Evolutionary conservation across 1,140 invertebrate species (phyloP).

Genomic region (Trachymyrmex cornetzi): DNA sequence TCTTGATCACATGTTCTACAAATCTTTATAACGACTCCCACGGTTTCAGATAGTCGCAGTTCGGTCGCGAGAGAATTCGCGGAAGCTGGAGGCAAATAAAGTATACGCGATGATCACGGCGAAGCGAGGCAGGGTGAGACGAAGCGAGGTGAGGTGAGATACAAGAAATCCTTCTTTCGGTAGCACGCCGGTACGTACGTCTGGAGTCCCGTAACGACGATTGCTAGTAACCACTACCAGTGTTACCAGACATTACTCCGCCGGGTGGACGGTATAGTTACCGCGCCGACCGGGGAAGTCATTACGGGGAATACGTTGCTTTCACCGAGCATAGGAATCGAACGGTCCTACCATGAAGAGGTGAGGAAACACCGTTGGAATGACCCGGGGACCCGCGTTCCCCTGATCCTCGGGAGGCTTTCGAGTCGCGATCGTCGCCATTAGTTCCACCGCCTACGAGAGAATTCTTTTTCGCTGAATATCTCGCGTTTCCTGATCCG

Average conservation of each 20-base stretch:
- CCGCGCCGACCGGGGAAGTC: slow-evolving; percentile 68
- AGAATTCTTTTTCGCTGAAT: slow-evolving; percentile 23
- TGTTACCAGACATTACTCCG: slow-evolving; percentile 76
- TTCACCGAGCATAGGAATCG: slow-evolving; percentile 78
- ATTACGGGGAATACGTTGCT: slow-evolving; percentile 77
- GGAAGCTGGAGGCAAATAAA: slow-evolving; percentile 15
- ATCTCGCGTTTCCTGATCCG: slow-evolving; percentile 36
- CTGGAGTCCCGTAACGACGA: slow-evolving; percentile 81
- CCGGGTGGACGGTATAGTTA: slow-evolving; percentile 72
- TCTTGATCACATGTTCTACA: slow-evolving; percentile 25
- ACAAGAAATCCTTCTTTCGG: slow-evolving; percentile 65
- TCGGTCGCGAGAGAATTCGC: slow-evolving; percentile 37
- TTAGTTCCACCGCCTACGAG: slow-evolving; percentile 66
- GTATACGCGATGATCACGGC: slow-evolving; percentile 52
- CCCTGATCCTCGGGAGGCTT: slow-evolving; percentile 61
- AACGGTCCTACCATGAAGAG: slow-evolving; percentile 71
- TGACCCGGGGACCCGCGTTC: slow-evolving; percentile 74
- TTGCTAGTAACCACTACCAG: slow-evolving; percentile 76
- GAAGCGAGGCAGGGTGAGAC: neutral
- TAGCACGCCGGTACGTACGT: slow-evolving; percentile 75
- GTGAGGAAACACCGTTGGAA: slow-evolving; percentile 80
- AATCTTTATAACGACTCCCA: slow-evolving; percentile 30
- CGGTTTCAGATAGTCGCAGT: slow-evolving; percentile 1
- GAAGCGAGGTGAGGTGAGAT: slow-evolving; percentile 19
- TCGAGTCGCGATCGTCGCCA: slow-evolving; percentile 65